Conservation (phyloP, 2,797 vertebrate genomes). For the Melopsittacus undulatus region DNA sequence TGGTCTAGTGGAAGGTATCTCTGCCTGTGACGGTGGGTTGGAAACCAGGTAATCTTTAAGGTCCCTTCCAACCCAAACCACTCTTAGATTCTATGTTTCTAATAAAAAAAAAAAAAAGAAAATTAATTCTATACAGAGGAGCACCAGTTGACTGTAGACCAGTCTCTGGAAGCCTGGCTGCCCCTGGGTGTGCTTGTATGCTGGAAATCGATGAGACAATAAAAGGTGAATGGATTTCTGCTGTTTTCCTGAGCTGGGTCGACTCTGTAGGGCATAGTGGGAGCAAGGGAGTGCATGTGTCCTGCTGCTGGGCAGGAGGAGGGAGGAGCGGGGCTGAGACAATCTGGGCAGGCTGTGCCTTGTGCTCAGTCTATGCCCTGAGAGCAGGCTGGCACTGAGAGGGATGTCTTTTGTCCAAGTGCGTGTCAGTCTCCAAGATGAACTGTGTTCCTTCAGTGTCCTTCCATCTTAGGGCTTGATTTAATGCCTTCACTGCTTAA, state of each 20-base stretch:
- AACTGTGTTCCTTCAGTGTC: accelerated
- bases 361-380: accelerated
- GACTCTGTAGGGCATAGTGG: accelerated
- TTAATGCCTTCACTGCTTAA: background rate
- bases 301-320: background rate
- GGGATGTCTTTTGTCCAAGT: accelerated
- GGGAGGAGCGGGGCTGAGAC: accelerated
- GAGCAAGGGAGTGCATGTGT: background rate
- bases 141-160: background rate
- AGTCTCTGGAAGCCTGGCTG: background rate
- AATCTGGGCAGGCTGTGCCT: background rate
- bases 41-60: background rate
- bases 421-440: accelerated
- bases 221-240: background rate
- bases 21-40: background rate
- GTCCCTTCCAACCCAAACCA: background rate
- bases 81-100: background rate
- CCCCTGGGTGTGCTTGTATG: background rate
- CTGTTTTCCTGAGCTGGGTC: accelerated
- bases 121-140: background rate
- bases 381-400: background rate
- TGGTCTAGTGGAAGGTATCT: background rate
- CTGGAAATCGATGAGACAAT: accelerated
- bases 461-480: background rate
- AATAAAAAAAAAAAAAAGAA: background rate